Conservation (phyloP, 1,140 invertebrate genomes). For the Drosophila malerkotliana region DNA sequence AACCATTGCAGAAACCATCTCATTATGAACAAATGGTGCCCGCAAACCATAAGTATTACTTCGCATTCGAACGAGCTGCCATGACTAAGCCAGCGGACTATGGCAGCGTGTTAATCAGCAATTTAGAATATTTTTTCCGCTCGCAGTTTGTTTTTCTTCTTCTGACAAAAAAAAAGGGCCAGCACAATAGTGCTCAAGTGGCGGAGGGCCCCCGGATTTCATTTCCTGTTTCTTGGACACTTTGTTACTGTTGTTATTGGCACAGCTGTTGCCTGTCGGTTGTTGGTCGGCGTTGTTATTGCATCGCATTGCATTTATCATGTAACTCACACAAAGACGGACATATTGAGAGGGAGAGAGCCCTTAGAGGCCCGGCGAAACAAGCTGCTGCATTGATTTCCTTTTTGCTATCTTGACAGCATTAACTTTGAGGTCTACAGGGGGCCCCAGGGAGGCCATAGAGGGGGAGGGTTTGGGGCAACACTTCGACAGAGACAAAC, state of each 20-base stretch:
- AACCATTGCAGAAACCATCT: constrained; percentile 39
- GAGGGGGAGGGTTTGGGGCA: constrained; percentile 18
- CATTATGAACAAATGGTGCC: constrained; percentile 36
- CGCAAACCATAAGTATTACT: constrained; percentile 9
- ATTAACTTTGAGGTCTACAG: constrained; percentile 62
- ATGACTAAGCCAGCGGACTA: constrained; percentile 54
- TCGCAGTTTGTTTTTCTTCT: constrained; percentile 25
- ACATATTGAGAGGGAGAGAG: constrained; percentile 18
- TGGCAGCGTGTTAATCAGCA: constrained; percentile 76
- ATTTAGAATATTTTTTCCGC: constrained; percentile 74
- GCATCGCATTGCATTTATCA: constrained; percentile 71
- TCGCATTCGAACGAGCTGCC: constrained; percentile 30
- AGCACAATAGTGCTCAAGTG: constrained; percentile 32
- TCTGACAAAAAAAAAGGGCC: constrained; percentile 22
- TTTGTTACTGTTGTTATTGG: constrained; percentile 40
- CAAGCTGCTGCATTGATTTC: constrained; percentile 74
- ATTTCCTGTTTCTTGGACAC: constrained; percentile 68
- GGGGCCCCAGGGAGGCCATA: constrained; percentile 7
- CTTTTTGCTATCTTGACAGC: constrained; percentile 80
- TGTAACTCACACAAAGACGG: constrained; percentile 61
- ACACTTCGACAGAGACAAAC: constrained; percentile 81
- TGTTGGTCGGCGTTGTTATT: constrained; percentile 48
- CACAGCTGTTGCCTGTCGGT: constrained; percentile 60
- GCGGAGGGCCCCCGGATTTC: constrained; percentile 39
- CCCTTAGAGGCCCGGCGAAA: constrained; percentile 55